phyloP scores from a whole-genome alignment of 2,113 vertebrate genomes.

The Amia ocellicauda region DNA sequence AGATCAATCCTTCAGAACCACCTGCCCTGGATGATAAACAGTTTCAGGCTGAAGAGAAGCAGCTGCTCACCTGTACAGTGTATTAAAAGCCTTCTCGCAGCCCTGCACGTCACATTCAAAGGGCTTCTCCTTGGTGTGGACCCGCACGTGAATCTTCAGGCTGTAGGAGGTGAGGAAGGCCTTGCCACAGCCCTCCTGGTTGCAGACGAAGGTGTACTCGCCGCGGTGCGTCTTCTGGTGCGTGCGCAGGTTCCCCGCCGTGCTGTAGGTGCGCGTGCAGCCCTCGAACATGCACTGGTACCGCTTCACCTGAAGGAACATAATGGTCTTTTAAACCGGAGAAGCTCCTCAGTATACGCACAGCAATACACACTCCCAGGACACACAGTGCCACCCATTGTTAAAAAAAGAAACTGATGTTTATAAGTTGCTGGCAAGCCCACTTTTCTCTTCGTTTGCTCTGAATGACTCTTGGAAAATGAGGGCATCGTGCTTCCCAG shows the following conservation, averaged over 20 bases:
- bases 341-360: too few species aligned
- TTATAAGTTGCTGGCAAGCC: too few species aligned
- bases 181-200: conserved; percentile 95
- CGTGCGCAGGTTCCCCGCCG: conserved; percentile 93
- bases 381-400: too few species aligned
- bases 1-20: too few species aligned
- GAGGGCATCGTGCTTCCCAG: too few species aligned
- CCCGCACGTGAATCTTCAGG: conserved; percentile 94
- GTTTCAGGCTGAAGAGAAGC: rapidly evolving
- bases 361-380: too few species aligned
- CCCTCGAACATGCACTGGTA: conserved; percentile 98
- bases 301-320: conserved; percentile 81
- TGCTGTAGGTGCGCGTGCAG: conserved; percentile 95
- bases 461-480: too few species aligned
- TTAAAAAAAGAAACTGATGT: too few species aligned
- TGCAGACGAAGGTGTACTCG: conserved; percentile 97
- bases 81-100: conserved; percentile 97
- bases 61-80: conserved; percentile 80
- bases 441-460: too few species aligned
- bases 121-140: conserved; percentile 98
- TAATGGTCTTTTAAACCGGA: background rate
- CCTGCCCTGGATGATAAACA: too few species aligned
- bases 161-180: conserved; percentile 98
- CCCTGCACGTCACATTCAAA: conserved; percentile 97
- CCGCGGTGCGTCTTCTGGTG: conserved; percentile 96